Percentiles rank a stretch among this genome's conserved stretches.
Evolutionary conservation across 2,888 invertebrate genomes (phyloP).

Genomic region (Agrenia bidenticulata): DNA sequence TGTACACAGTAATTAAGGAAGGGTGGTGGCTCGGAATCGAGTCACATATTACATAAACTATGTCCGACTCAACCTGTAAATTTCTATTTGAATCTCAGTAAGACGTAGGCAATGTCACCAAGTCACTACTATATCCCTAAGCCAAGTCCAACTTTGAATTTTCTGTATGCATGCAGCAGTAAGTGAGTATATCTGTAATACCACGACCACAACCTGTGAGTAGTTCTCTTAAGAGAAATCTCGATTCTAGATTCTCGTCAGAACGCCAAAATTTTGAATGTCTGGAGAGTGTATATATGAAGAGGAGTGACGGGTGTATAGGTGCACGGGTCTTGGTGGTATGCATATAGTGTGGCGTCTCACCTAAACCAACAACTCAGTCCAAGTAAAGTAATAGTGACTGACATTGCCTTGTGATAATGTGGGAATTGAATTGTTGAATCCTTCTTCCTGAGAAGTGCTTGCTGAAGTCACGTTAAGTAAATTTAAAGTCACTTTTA

Average conservation of each 20-base stretch:
- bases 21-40: slow-evolving; percentile 19
- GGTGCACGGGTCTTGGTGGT: neutral
- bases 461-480: slow-evolving; percentile 16
- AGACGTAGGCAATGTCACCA: too few relatives aligned
- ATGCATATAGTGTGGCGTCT: neutral
- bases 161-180: too few relatives aligned
- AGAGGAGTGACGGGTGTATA: neutral
- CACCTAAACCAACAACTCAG: slow-evolving; percentile 16
- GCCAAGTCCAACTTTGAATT: too few relatives aligned
- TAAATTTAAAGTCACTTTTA: slow-evolving; percentile 18
- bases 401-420: neutral
- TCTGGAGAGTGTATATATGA: neutral
- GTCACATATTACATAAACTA: slow-evolving; percentile 6
- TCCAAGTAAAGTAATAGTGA: neutral
- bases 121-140: too few relatives aligned
- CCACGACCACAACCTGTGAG: too few relatives aligned
- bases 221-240: too few relatives aligned
- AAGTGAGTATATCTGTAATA: too few relatives aligned
- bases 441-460: slow-evolving; percentile 1
- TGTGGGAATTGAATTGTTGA: neutral
- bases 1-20: slow-evolving; percentile 44
- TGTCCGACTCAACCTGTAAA: neutral
- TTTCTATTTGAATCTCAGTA: too few relatives aligned
- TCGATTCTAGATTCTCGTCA: too few relatives aligned
- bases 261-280: too few relatives aligned